A percentile compares a stretch with the other conserved stretches of the same genome.
These are phyloP conservation scores for Xenops minutus DNA, from an alignment of 2,797 vertebrate species.

Conservation along the genomic window DNA sequence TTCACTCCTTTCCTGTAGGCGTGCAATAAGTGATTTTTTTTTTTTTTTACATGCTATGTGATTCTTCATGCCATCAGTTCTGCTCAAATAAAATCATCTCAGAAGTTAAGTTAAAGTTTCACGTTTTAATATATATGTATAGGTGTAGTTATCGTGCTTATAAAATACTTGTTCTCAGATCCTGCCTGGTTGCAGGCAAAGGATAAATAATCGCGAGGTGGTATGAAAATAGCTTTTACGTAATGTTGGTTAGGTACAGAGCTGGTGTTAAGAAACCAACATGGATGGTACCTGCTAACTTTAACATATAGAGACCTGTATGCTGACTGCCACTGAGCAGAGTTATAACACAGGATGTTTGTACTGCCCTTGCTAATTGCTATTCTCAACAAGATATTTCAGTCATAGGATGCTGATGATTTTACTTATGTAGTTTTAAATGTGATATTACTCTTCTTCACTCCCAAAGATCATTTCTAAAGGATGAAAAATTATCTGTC, in stretches of 20 bases:
- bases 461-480: not conserved
- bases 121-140: accelerated
- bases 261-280: not conserved
- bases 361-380: not conserved
- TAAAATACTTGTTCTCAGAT: not conserved
- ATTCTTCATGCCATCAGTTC: accelerated
- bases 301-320: accelerated
- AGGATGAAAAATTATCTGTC: not conserved
- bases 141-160: accelerated
- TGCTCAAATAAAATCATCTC: not conserved
- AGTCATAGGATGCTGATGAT: not conserved
- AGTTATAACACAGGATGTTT: not conserved
- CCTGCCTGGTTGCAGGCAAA: not conserved
- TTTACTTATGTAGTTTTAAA: not conserved
- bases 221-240: not conserved
- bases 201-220: not conserved
- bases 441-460: accelerated
- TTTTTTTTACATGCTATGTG: accelerated
- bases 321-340: not conserved
- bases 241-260: not conserved
- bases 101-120: not conserved
- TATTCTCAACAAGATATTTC: not conserved
- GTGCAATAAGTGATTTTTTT: not conserved
- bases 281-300: accelerated
- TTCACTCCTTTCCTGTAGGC: accelerated